Conservation (phyloP, 1,140 invertebrate species). For the Drosophila baimaii region DNA sequence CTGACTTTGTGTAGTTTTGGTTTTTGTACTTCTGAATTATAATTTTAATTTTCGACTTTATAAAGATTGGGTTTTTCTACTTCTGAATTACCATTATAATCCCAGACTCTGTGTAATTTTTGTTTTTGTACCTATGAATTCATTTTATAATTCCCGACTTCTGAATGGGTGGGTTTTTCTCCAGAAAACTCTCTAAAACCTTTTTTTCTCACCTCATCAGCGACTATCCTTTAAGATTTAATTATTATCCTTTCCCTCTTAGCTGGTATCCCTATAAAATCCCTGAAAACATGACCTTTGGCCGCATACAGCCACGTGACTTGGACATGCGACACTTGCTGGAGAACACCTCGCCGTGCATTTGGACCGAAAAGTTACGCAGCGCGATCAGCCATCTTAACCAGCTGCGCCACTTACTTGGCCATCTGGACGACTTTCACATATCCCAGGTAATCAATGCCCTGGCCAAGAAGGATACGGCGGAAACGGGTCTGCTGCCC, state of each 20-base stretch:
- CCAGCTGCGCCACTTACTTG: slow-evolving; percentile 45
- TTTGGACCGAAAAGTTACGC: slow-evolving; percentile 23
- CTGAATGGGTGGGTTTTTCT: too few species aligned
- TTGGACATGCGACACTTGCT: slow-evolving; percentile 44
- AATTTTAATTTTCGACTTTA: too few species aligned
- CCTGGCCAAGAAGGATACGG: slow-evolving; percentile 55
- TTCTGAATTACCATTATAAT: too few species aligned
- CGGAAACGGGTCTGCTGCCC: slow-evolving; percentile 39
- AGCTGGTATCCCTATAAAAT: slow-evolving; percentile 54
- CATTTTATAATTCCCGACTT: too few species aligned
- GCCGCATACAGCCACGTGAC: background rate
- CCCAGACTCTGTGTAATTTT: too few species aligned
- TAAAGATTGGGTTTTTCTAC: too few species aligned
- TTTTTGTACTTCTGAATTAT: too few species aligned
- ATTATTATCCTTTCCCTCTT: background rate
- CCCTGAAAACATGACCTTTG: slow-evolving; percentile 50
- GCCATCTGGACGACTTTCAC: slow-evolving; percentile 51
- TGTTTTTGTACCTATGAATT: too few species aligned
- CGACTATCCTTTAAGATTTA: too few species aligned
- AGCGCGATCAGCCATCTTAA: slow-evolving; percentile 60
- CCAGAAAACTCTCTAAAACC: too few species aligned
- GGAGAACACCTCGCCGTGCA: slow-evolving; percentile 57
- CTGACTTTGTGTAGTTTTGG: too few species aligned
- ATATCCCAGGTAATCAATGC: slow-evolving; percentile 63
- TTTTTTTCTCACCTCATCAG: too few species aligned